A percentile compares a stretch with the other conserved stretches of the same genome.
Evolutionary conservation across 1,140 invertebrate species (phyloP).

Genomic region (Pissodes strobi): DNA sequence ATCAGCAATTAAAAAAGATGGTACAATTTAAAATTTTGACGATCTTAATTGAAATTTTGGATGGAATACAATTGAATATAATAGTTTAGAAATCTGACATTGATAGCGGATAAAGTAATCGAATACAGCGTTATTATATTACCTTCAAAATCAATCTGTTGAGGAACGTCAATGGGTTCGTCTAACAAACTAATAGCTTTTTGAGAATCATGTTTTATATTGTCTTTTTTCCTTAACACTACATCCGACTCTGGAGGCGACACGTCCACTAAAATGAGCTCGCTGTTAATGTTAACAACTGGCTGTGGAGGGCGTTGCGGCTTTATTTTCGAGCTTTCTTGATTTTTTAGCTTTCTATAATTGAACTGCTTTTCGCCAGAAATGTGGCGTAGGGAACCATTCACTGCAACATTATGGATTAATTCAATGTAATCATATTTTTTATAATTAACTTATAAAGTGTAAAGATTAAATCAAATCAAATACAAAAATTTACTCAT

Average conservation of each 20-base stretch:
- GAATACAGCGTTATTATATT: too few species aligned
- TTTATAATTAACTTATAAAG: too few species aligned
- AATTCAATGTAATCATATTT: too few species aligned
- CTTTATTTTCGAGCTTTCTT: conserved; percentile 56
- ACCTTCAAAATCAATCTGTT: conserved; percentile 42
- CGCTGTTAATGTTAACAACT: conserved; percentile 56
- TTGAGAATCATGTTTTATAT: conserved; percentile 38
- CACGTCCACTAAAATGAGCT: conserved; percentile 66
- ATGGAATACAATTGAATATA: too few species aligned
- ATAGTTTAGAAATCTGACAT: too few species aligned
- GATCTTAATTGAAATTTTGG: too few species aligned
- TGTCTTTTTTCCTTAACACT: conserved; percentile 32
- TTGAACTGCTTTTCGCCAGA: conserved; percentile 70
- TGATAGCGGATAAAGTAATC: too few species aligned
- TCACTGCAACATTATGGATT: conserved; percentile 28
- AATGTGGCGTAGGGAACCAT: conserved; percentile 32
- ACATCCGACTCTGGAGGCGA: conserved; percentile 59
- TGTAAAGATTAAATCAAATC: too few species aligned
- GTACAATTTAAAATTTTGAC: too few species aligned
- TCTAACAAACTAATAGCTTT: conserved; percentile 68
- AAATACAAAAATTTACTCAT: too few species aligned
- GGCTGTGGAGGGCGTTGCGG: conserved; percentile 61
- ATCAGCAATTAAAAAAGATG: too few species aligned
- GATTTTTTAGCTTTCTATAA: conserved; percentile 76
- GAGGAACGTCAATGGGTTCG: conserved; percentile 74